phyloP scores from a whole-genome alignment of 92 coral and sea anemone species.

The Chrysogorgia sp. region DNA sequence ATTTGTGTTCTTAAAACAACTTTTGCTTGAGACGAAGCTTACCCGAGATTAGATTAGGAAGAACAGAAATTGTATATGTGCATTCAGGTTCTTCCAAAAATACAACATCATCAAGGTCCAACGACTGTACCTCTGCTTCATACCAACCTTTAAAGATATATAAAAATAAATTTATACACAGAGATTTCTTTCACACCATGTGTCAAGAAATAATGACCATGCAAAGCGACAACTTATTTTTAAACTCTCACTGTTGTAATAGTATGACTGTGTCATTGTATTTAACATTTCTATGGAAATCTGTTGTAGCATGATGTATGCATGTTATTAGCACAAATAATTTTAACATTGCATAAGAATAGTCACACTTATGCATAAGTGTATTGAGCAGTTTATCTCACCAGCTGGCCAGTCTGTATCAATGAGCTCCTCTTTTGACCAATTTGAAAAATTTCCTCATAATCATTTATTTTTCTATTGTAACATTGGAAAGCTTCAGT shows the following conservation, averaged over 20 bases:
- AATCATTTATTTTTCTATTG: conserved; percentile 19
- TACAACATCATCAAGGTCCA: conserved; percentile 9
- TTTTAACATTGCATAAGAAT: too few species aligned
- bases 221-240: too few species aligned
- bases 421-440: conserved; percentile 45
- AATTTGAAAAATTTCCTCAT: conserved; percentile 37
- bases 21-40: not conserved
- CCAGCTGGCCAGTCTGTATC: conserved; percentile 53
- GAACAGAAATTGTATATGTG: conserved; percentile 1
- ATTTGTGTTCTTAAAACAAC: not conserved
- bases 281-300: too few species aligned
- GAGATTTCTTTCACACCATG: too few species aligned
- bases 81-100: conserved; percentile 7
- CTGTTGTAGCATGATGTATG: too few species aligned
- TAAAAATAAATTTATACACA: too few species aligned
- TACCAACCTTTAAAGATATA: conserved; percentile 18
- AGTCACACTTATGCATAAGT: too few species aligned
- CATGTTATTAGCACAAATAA: too few species aligned
- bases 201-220: too few species aligned
- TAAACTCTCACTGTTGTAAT: too few species aligned
- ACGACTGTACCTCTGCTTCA: conserved; percentile 15
- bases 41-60: not conserved
- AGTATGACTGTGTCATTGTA: too few species aligned
- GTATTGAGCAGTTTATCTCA: not conserved
- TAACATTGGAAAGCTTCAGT: not conserved